Percentiles rank a stretch among this genome's conserved stretches.
These are phyloP conservation scores for Oppia nitens DNA, from an alignment of 1,140 invertebrate species.

Conservation along the genomic window DNA sequence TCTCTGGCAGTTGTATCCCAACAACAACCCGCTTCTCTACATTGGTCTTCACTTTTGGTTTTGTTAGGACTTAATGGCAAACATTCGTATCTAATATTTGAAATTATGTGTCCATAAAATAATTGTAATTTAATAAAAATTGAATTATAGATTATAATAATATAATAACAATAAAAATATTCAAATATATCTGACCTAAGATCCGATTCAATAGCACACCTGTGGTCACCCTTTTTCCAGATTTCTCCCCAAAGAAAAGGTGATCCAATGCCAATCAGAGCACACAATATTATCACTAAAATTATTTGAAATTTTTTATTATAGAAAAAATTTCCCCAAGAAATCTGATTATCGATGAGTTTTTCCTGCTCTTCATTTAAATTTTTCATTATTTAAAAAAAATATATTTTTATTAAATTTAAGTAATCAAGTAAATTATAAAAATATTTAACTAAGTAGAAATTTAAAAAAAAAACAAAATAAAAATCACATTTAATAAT, in stretches of 20 bases:
- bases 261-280: constrained; percentile 8
- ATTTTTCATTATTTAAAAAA: no score
- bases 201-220: constrained; percentile 5
- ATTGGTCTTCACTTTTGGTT: not conserved
- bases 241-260: constrained; percentile 1
- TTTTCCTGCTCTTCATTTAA: not conserved
- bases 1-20: not conserved
- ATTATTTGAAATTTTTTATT: not conserved
- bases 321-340: not conserved
- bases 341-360: not conserved
- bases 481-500: no score
- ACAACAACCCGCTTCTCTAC: not conserved
- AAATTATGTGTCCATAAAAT: no score
- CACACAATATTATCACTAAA: constrained; percentile 2
- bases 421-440: no score
- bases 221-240: not conserved
- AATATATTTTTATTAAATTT: no score
- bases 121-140: no score
- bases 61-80: not conserved
- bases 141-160: no score
- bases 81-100: not conserved
- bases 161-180: no score
- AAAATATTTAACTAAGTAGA: no score
- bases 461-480: no score
- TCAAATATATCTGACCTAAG: constrained; percentile 1